These are phyloP conservation scores for Clarias gariepinus DNA, from an alignment of 2,113 vertebrate species.

Conservation along the genomic window DNA sequence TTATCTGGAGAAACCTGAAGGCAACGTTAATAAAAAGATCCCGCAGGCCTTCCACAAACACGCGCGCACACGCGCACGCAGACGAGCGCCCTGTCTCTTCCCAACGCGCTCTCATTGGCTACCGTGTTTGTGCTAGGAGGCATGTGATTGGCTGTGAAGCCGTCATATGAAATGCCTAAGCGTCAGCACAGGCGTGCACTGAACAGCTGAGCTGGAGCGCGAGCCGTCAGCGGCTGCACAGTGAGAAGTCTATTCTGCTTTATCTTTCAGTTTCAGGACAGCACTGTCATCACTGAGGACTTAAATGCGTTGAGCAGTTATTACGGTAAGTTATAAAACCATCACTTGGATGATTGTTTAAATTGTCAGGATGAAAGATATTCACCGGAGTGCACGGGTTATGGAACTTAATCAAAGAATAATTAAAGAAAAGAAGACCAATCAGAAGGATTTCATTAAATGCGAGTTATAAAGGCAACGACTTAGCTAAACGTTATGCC, in stretches of 20 bases:
- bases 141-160: constrained; percentile 48
- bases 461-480: not conserved
- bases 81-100: not conserved
- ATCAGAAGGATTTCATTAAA: not conserved
- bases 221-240: not conserved
- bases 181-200: constrained; percentile 27
- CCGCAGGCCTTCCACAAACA: not conserved
- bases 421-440: not conserved
- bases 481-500: not conserved
- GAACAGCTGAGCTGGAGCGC: constrained; percentile 51
- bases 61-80: not conserved
- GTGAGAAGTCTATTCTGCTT: not conserved
- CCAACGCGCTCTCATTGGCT: constrained; percentile 37
- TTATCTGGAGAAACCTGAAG: not conserved
- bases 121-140: constrained; percentile 36
- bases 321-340: constrained; percentile 14
- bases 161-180: constrained; percentile 29
- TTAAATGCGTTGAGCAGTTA: not conserved
- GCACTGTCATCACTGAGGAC: not conserved
- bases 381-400: not conserved
- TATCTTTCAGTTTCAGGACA: not conserved
- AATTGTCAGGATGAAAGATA: no score
- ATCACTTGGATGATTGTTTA: not conserved
- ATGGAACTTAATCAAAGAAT: not conserved
- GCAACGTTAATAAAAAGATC: not conserved